These are phyloP conservation scores for Plutomurus gul DNA, from an alignment of 1,140 invertebrate species.

Conservation along the genomic window DNA sequence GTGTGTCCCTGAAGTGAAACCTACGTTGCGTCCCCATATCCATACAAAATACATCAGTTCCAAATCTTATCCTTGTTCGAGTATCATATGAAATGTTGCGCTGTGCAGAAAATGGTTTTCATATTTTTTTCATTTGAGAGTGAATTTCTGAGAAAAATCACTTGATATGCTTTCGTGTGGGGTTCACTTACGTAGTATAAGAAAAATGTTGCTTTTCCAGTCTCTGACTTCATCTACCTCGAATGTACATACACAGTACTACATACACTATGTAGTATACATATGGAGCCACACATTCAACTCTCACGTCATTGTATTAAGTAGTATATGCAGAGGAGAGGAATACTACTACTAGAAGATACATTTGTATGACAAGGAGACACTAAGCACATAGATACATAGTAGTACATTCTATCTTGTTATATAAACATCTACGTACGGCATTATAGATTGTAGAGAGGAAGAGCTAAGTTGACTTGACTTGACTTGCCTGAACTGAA, in stretches of 20 bases:
- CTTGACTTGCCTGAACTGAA: slow-evolving; percentile 18
- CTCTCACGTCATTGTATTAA: not conserved
- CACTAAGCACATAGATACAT: not conserved
- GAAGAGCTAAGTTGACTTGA: slow-evolving; percentile 23
- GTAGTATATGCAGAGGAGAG: not conserved
- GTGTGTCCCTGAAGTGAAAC: no score
- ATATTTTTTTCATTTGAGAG: slow-evolving; percentile 16
- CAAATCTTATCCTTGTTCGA: not conserved
- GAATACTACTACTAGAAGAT: slow-evolving; percentile 2
- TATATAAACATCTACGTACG: not conserved
- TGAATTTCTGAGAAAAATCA: slow-evolving; percentile 27
- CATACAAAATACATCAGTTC: not conserved
- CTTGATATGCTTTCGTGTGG: slow-evolving; percentile 19
- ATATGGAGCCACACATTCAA: not conserved
- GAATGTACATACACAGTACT: no score
- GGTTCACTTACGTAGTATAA: not conserved
- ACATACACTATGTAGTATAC: not conserved
- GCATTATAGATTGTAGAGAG: not conserved
- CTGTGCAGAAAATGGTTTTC: not conserved
- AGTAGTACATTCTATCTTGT: not conserved
- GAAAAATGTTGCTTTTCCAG: no score
- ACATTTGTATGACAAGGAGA: not conserved
- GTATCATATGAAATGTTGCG: not conserved
- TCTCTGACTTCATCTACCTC: no score
- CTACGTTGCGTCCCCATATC: no score